Evolutionary conservation across 2,888 invertebrate species (phyloP).

Genomic region (Eupsilia transversa): DNA sequence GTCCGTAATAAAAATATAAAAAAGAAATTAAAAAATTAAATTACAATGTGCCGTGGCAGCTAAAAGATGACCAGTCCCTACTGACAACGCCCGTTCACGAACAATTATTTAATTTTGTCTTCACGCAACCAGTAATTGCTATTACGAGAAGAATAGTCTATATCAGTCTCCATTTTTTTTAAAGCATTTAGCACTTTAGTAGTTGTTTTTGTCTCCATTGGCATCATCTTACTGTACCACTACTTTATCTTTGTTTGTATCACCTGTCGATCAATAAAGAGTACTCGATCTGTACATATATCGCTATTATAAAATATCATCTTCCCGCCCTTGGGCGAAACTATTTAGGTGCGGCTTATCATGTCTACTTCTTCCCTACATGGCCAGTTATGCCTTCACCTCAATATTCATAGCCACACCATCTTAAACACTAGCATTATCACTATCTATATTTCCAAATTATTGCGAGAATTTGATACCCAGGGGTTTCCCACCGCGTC

Average conservation of each 20-base stretch:
- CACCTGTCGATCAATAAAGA: neutral
- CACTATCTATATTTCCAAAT: neutral
- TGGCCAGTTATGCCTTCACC: neutral
- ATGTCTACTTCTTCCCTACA: neutral
- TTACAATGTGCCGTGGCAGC: no score
- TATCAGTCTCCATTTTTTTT: neutral
- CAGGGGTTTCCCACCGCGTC: constrained; percentile 74
- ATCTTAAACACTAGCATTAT: neutral
- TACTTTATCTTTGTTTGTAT: neutral
- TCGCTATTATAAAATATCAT: neutral
- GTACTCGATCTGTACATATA: neutral
- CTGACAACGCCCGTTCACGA: no score
- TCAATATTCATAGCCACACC: no score
- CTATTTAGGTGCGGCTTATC: neutral
- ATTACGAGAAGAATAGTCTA: neutral
- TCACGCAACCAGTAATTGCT: neutral
- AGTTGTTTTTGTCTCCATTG: neutral
- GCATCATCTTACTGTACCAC: no score
- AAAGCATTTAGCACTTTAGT: neutral
- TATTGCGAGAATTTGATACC: constrained; percentile 33
- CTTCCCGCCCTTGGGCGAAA: no score
- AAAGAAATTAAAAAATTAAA: no score
- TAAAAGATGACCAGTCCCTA: no score
- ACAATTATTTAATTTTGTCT: no score
- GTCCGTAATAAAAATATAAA: no score